Percentiles rank a stretch among this genome's conserved stretches.
Evolutionary conservation across 92 coral and sea anemone species (phyloP).

Genomic region (Porites rus): DNA sequence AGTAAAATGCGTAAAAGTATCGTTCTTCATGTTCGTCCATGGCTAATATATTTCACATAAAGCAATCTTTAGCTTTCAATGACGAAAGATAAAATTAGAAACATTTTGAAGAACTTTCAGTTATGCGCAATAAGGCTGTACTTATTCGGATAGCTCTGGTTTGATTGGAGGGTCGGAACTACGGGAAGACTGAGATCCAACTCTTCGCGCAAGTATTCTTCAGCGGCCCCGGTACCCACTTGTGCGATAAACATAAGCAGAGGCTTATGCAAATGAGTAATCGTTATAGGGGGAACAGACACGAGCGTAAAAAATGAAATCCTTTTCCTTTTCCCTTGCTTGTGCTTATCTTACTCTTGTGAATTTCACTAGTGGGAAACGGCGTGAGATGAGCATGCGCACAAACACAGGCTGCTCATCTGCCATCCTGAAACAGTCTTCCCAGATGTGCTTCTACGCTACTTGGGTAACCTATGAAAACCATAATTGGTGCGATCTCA

Average conservation of each 20-base stretch:
- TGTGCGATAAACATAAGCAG: too few relatives aligned
- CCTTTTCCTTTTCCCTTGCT: constrained; percentile 47
- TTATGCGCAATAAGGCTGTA: constrained; percentile 2
- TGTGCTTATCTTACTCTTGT: constrained; percentile 7
- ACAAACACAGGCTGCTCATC: constrained; percentile 1
- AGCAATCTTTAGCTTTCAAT: constrained; percentile 11
- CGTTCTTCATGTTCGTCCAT: constrained; percentile 9
- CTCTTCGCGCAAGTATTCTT: not conserved
- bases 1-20: not conserved
- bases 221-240: not conserved
- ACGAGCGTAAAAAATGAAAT: constrained; percentile 30
- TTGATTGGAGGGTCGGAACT: constrained; percentile 4
- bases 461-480: too few relatives aligned
- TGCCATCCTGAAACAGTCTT: not conserved
- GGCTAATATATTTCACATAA: not conserved
- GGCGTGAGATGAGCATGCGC: constrained; percentile 12
- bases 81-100: not conserved
- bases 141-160: constrained; percentile 13
- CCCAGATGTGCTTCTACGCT: too few relatives aligned
- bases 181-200: not conserved
- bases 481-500: too few relatives aligned
- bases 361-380: constrained; percentile 47
- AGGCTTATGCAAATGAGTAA: not conserved
- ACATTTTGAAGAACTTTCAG: constrained; percentile 5
- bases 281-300: constrained; percentile 4